Base-by-base conservation (phyloP, 2,888 invertebrate genomes). In the Trachelus stipa region DNA sequence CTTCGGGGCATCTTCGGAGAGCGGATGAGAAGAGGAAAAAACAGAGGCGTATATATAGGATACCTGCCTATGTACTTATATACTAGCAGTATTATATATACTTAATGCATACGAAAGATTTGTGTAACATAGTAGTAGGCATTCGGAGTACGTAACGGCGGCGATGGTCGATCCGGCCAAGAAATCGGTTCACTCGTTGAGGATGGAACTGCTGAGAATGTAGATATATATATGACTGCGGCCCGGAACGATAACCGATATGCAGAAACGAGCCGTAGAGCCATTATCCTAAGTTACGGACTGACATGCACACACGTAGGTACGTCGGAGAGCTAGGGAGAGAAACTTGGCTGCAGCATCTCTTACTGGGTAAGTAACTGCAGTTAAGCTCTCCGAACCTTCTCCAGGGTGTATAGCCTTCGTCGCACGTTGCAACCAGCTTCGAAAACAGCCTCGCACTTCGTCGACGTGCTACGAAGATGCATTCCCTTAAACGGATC, bases 401-500 rank as follows among this genome's bases (percentile, higher is more conserved):
- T 56, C 56, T 9, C 56, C 56, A 56, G 56, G 56, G 56, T 23
- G 56, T 56, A 56, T 56, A 56, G 56, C 23, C 23, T 56, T 23
- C 23, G 56, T 23, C 56, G 56, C 56, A 23, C 56, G 23, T 56
- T 23, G 56, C 56, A 56, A 56, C 56, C 56, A 56, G 56, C 56
- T 56, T 23, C 56, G 56, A 56, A 40, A 56, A 56, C 56, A 56
- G 56, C 73, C 79, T 74, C 76, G 77, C 77, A 77, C 73, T 31
- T 77, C 79, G 76, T 77, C 79, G 81, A 73, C 78, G 78, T 69
- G 73, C 82, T 15, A 23, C 56, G 81, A 35, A 82, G 83, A 85
- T 84, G 85, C 85, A 83, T 88, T 87, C 86, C 85, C 84, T 86
- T 89, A 88, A 89, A 89, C 88, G 88, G 88, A 89, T 88, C 86